phyloP scores from a whole-genome alignment of 1,140 invertebrate genomes.

The Lepidurus couesii region DNA sequence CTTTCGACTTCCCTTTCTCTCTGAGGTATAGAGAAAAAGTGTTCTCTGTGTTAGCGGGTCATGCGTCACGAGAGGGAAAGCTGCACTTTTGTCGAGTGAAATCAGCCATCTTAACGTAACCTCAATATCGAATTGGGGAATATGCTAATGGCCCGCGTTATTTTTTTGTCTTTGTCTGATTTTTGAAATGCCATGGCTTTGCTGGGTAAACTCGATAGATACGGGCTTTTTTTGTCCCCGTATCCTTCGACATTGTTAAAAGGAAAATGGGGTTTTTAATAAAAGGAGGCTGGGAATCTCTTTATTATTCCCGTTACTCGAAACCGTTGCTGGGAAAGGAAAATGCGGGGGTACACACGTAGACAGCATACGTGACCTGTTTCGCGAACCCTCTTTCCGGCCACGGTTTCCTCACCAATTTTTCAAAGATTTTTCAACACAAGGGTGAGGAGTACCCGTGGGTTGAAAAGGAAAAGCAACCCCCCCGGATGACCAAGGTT shows the following conservation, averaged over 20 bases:
- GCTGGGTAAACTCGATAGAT: background rate
- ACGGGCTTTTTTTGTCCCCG: background rate
- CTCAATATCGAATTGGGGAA: background rate
- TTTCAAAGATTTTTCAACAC: background rate
- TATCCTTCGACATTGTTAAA: background rate
- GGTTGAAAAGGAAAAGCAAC: background rate
- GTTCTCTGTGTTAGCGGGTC: background rate
- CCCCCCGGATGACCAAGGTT: constrained; percentile 4
- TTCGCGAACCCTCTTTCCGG: background rate
- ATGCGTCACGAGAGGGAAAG: constrained; percentile 17
- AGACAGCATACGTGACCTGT: background rate
- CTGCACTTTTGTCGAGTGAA: background rate
- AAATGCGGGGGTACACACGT: constrained; percentile 13
- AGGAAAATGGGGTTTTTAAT: background rate
- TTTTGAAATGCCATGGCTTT: background rate
- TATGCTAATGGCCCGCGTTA: constrained; percentile 4
- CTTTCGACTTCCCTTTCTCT: background rate
- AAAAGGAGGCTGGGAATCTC: background rate
- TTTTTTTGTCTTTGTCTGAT: background rate
- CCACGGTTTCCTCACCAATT: background rate
- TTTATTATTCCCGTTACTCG: background rate
- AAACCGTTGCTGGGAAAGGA: background rate
- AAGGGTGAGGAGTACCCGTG: background rate
- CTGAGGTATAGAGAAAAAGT: no score
- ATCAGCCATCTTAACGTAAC: background rate